Evolutionary conservation across 2,113 vertebrate species (phyloP), one percentile per base, ranked within the genome.

Genomic region (Piprites chloris): DNA sequence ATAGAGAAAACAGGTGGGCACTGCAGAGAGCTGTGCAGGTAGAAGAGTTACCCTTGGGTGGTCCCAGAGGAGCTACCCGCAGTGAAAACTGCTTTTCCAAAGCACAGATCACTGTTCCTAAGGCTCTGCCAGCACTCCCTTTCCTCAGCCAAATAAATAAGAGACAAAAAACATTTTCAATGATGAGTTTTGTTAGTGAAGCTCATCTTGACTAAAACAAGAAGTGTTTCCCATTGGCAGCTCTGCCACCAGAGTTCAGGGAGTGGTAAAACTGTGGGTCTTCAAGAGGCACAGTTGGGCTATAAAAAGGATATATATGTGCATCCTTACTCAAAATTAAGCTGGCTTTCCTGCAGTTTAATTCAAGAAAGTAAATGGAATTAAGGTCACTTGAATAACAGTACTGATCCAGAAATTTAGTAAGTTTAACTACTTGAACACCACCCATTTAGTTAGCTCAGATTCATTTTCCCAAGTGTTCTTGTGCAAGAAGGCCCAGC

Each of bases 301-400:
- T 88, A 55, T 72, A 20, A 47, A 37, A 90, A 81, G 33, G 65
- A 73, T 56, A 55, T 59, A 5, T 47, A 61, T 67, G 63, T 90
- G 35, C 76, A 86, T 77, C 46, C 28, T 66, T 39, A 56, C 71
- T 79, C 26, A 68, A 46, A 87, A 80, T 88, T 53, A 83, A 82
- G 41, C 17, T 90, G 71, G 5, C 55, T 86, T 89, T 90, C 83
- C 49, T 84, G 68, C 33, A 77, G 22, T 63, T 92, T 62, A 88
- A 77, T 81, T 92, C 62, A 76, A 88, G 58, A 90, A 95, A 81
- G 42, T 63, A 53, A 90, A 53, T 42, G 67, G 76, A 89, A 93
- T 74, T 63, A 80, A 86, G 59, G 52, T 30, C 72, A 92, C 76
- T 75, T 77, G 59, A 88, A 47, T 52, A 84, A 89, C 50, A 95